Evolutionary conservation across 1,140 invertebrate species (phyloP), one percentile per base, ranked within the genome.

Genomic region (Marisa cornuarietis): DNA sequence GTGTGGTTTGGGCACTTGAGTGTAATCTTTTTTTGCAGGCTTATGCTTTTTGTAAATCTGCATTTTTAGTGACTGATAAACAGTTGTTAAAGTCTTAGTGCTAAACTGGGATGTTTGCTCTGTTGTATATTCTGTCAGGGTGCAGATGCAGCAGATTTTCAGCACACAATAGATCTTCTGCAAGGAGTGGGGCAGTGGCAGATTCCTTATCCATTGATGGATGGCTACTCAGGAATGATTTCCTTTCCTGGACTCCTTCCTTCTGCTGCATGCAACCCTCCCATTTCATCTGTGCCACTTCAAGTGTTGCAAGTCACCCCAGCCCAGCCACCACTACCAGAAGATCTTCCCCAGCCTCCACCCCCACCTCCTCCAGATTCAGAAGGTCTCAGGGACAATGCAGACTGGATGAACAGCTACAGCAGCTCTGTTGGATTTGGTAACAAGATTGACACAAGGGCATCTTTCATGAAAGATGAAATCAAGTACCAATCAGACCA

Each of bases 331-430:
- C 81, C 81, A 22, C 65, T 76, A 26, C 78, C 68, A 16, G 78
- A 75, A 26, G 78, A 51, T 20, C 68, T 65, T 8, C 75, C 74
- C 24, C 78, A 68, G 6, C 81, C 81, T 31, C 81, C 82, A 54
- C 83, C 82, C 31, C 84, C 82, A 51, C 85, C 85, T 10, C 78
- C 81, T 9, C 79, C 83, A 72, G 42, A n/a, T 62, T 73, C 80
- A 71, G 49, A 75, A 18, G 16, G 58, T 16, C 51, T 61, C 26
- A 49, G 24, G 13, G 54, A 49, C 5, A n/a, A 61, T 20, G 26
- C 31, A 5, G 24, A 18, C 16, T 7, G 18, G 24, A 49, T 73
- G 26, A 42, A 79, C 16, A 49, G 69, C 10, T 52, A 26, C 24
- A 22, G 20, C 52, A 51, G 11, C 68, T 42, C 31, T 42, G 31